Evolutionary conservation across 2,113 vertebrate genomes (phyloP).

Genomic region (Calidris pygmaea): DNA sequence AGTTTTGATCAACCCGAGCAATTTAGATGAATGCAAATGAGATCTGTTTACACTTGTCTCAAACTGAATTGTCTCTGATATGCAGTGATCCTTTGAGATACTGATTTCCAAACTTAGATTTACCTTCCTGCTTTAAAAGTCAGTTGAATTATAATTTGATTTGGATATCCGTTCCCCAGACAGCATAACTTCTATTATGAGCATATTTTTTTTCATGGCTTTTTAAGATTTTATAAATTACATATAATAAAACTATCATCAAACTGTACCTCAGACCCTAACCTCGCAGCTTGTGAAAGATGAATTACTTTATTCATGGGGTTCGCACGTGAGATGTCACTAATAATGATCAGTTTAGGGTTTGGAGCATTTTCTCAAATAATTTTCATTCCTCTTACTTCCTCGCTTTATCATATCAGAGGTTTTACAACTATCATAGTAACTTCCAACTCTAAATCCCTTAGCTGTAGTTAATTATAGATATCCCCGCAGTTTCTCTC

Average conservation of each 20-base stretch:
- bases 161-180: background rate
- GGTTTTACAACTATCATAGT: background rate
- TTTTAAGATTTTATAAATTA: slow-evolving; percentile 1
- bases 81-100: background rate
- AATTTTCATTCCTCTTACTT: background rate
- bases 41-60: background rate
- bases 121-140: background rate
- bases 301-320: background rate
- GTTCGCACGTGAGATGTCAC: background rate
- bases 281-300: background rate
- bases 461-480: slow-evolving; percentile 20
- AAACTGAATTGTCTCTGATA: background rate
- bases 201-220: background rate
- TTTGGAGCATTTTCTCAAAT: slow-evolving; percentile 7
- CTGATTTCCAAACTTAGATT: background rate
- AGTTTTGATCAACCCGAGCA: background rate
- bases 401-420: background rate
- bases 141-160: background rate
- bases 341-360: background rate
- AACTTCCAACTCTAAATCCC: slow-evolving; percentile 19
- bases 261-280: background rate
- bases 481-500: background rate
- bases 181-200: background rate
- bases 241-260: background rate
- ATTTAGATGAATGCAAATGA: background rate